Evolutionary conservation across 2,113 vertebrate species (phyloP).

Genomic region (Jacana jacana): DNA sequence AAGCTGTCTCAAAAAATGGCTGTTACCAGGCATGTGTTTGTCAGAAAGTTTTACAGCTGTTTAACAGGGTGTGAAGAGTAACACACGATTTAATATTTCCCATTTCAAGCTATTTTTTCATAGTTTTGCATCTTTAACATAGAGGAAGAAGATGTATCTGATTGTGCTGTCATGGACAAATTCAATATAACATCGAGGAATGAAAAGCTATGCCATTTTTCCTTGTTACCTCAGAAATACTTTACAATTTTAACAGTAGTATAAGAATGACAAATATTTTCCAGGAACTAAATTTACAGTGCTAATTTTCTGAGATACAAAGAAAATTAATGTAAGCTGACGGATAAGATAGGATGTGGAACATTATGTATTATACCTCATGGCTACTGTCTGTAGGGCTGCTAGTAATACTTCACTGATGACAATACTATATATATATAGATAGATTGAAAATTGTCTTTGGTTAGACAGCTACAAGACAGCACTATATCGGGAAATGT

Average conservation of each 20-base stretch:
- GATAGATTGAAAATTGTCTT: background rate
- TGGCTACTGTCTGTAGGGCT: background rate
- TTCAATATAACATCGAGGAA: background rate
- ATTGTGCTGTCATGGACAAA: background rate
- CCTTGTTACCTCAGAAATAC: background rate
- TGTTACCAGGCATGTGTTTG: background rate
- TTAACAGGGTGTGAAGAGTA: background rate
- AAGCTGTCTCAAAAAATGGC: background rate
- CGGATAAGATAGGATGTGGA: background rate
- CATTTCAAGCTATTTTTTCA: background rate
- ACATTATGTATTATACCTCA: background rate
- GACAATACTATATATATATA: background rate
- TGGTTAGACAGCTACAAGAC: background rate
- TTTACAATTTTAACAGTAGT: background rate
- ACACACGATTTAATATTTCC: background rate
- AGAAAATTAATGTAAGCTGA: background rate
- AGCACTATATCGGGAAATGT: background rate
- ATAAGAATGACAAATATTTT: background rate
- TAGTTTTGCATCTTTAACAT: background rate
- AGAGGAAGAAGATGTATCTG: background rate
- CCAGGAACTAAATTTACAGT: background rate
- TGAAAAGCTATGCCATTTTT: background rate
- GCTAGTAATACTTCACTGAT: background rate
- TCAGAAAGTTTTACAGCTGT: background rate
- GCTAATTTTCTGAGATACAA: background rate